Base-by-base conservation (phyloP, 1,140 invertebrate species). In the Lepidurus arcticus region DNA sequence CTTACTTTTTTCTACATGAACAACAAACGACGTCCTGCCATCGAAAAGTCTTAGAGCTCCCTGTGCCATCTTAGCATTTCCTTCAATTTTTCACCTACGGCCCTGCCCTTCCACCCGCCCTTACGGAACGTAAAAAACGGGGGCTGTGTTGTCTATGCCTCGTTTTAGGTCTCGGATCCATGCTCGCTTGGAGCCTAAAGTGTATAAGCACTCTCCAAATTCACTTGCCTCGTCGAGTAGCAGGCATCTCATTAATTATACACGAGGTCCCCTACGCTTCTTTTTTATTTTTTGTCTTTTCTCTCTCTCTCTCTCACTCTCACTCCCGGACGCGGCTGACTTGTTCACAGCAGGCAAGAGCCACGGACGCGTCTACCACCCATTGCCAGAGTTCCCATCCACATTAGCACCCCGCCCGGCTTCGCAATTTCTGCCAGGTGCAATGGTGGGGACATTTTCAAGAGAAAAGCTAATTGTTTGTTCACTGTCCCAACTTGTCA, bases 221-320 rank as follows among this genome's bases (percentile, higher is more conserved):
- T 65, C 53, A 65, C 53, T 65, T 65, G 53, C 53, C 53, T 65
- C 21, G 53, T 65, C 53, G 53, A 65, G 21, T n/a, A 65, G 53
- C 53, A 65, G 53, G 21, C 53, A 65, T 65, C 53, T 65, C 53
- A 65, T 65, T 65, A 65, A 65, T 65, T 65, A 65, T 65, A 65
- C 53, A 65, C 53, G 53, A 16, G n/a, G 21, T 21, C 53, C 21
- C 21, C 7, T 65, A 65, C 21, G 53, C 53, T 65, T 65, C 13
- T 65, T 65, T 65, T 65, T 65, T 47, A 10, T 47, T 47, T 65
- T 0, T 21, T 65, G 6, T 65, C 21, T 34, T 34, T 24, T 24
- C 24, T 24, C 24, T 24, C 24, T 34, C 34, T 34, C 34, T 34
- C 3, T 3, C 34, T 34, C 34, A 0, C 34, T 34, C 34, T 3